Base-by-base conservation (phyloP, 2,888 invertebrate genomes). In the Neuroscelio doddi region DNA sequence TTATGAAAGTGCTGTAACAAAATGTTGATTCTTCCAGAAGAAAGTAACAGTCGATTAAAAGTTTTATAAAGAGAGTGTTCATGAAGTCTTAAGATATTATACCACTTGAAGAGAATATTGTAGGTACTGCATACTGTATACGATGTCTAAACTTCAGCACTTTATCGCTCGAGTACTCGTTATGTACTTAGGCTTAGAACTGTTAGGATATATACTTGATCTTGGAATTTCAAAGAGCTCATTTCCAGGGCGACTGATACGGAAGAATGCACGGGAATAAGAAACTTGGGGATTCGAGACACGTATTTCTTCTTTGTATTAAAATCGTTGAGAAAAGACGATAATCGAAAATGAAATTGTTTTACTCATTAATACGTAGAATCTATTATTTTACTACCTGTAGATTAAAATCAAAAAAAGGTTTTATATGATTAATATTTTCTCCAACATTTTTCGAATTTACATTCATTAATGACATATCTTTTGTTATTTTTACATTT, bases 171-270 rank as follows among this genome's bases (percentile, higher is more conserved):
- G 41, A 46, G 46, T 45, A 53, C 49, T 46, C 39, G 61, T 53
- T 61, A 61, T 53, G 46, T 53, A 53, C 61, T 14, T 21, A 49
- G 53, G 61, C 53, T 61, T 34, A 42, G 41, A 61, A 61, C 52
- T 34, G 51, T 51, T 49, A 45, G 42, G 47, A 47, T 61, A 61
- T 53, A 47, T 49, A 44, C 53, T 59, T 39, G 41, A 52, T 59
- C 52, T 42, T 38, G 45, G 41, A 51, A 59, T 59, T 51, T 51
- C 58, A 38, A 50, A 47, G 52, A 27, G 41, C 47, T 52, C 41
- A 52, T 47, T 59, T 51, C 36, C 24, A 36, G 44, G 24, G 30
- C 44, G 50, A 26, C 50, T 42, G 34, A 50, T 57, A 29, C 39
- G 12, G 42, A 32, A 26, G 50, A 50, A 57, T 57, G 27, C 34